Percentiles rank a stretch among this genome's conserved stretches.
phyloP scores from a whole-genome alignment of 2,888 invertebrate species.

The Acholoe squamosa region DNA sequence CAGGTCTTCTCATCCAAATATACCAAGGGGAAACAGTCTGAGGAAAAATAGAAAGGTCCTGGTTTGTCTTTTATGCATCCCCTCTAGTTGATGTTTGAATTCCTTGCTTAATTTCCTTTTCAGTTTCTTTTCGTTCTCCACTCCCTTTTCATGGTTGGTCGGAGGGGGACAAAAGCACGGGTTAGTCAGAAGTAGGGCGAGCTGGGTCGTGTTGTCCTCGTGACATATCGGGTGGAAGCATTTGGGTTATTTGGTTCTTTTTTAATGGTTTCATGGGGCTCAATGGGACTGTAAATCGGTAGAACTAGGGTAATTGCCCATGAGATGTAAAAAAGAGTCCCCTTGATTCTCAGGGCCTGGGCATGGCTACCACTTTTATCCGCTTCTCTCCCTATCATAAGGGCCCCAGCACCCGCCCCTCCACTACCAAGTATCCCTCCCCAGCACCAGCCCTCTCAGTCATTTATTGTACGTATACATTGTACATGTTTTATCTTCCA shows the following conservation, averaged over 20 bases:
- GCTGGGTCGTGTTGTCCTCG: neutral
- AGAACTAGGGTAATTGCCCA: constrained; percentile 47
- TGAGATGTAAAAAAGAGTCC: neutral
- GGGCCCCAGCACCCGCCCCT: no score
- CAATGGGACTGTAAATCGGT: neutral
- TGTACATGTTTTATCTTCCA: neutral
- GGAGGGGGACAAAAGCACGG: neutral
- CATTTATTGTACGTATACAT: no score
- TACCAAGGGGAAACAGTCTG: no score
- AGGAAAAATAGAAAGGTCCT: neutral
- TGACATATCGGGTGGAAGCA: constrained; percentile 12
- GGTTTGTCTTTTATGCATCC: neutral
- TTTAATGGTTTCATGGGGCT: constrained; percentile 8
- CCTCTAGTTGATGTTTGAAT: neutral
- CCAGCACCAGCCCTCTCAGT: no score
- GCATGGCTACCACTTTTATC: neutral
- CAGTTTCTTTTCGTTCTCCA: neutral
- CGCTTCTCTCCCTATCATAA: no score
- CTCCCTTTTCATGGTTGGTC: neutral
- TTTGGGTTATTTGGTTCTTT: constrained; percentile 47
- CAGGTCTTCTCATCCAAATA: no score
- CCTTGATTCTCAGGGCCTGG: neutral
- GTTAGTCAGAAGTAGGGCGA: neutral
- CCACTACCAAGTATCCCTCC: no score
- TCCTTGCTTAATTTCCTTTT: neutral